These are phyloP conservation scores for Phalacrocorax aristotelis DNA, from an alignment of 2,113 vertebrate genomes.

Conservation along the genomic window DNA sequence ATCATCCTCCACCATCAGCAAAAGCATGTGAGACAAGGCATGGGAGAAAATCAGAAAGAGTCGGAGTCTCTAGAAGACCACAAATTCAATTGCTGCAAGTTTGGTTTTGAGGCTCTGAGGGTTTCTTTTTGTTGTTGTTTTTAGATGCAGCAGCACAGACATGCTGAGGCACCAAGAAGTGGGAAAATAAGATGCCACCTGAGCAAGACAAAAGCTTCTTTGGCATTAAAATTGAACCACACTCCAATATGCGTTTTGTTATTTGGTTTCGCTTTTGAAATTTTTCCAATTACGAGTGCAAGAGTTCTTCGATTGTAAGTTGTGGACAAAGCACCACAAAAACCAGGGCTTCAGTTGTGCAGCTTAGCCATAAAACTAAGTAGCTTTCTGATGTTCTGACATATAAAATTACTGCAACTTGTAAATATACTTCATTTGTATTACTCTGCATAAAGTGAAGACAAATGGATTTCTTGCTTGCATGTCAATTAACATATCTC, in stretches of 20 bases:
- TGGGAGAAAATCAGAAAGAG: neutral
- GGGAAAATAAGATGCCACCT: neutral
- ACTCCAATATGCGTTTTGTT: neutral
- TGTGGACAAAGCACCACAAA: neutral
- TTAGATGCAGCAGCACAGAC: neutral
- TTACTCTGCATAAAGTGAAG: neutral
- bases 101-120: neutral
- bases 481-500: neutral
- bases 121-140: neutral
- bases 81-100: neutral
- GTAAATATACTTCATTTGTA: neutral
- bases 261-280: neutral
- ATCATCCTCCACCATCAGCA: neutral
- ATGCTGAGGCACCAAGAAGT: neutral
- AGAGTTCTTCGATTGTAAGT: neutral
- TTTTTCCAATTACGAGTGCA: neutral
- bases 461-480: neutral
- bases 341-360: neutral
- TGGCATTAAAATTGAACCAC: neutral
- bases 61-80: neutral
- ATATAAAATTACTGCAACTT: neutral
- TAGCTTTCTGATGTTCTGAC: neutral
- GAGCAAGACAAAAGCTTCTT: constrained; percentile 31
- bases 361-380: neutral
- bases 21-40: neutral